Evolutionary conservation across 2,113 vertebrate genomes (phyloP).

Genomic region (Fulica atra): DNA sequence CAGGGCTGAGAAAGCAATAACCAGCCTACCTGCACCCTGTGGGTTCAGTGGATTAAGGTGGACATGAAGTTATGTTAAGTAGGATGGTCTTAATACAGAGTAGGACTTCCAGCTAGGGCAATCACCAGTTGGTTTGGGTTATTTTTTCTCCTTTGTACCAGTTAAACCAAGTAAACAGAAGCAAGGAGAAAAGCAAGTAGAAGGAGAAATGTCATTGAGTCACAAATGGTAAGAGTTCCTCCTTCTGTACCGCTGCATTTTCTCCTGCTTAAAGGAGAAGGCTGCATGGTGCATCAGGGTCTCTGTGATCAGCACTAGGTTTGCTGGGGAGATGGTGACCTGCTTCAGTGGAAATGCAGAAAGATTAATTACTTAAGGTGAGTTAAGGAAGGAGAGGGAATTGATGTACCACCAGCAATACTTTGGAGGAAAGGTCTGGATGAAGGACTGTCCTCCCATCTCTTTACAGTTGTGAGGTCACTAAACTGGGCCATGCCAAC

Average conservation of each 20-base stretch:
- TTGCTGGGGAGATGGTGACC: rapidly evolving
- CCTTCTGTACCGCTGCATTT: not conserved
- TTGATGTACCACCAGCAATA: not conserved
- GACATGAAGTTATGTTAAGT: not conserved
- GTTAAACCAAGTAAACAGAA: not conserved
- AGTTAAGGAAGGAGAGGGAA: not conserved
- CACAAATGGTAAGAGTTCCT: not conserved
- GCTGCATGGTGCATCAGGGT: not conserved
- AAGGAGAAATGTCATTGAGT: not conserved
- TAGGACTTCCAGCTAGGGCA: not conserved
- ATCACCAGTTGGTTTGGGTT: not conserved
- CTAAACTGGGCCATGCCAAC: not conserved
- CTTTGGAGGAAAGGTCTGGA: not conserved
- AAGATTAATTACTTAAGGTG: not conserved
- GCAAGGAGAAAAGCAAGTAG: not conserved
- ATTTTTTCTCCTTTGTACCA: not conserved
- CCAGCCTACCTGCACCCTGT: not conserved
- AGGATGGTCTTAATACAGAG: not conserved
- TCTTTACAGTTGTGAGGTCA: not conserved
- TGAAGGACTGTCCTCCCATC: not conserved
- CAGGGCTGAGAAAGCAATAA: not conserved
- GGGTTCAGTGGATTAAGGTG: not conserved
- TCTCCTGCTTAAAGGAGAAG: not conserved
- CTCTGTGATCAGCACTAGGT: rapidly evolving
- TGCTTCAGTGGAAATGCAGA: not conserved